phyloP scores from a whole-genome alignment of 2,888 invertebrate genomes.

The Melanostoma scalare region DNA sequence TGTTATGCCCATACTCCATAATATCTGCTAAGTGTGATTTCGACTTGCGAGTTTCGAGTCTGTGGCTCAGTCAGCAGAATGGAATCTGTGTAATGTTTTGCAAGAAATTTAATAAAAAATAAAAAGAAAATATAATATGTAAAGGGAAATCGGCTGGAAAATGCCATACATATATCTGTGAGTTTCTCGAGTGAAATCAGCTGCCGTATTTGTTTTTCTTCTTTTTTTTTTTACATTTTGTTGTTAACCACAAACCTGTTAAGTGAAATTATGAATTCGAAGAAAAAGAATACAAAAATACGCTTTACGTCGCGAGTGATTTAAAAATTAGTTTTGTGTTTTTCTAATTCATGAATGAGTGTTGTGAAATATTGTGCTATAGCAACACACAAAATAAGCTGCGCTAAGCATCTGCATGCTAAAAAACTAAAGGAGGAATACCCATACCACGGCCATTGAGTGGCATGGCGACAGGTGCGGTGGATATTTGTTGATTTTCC shows the following conservation, averaged over 20 bases:
- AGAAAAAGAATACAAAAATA: too few species aligned
- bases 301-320: too few species aligned
- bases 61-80: constrained; percentile 50
- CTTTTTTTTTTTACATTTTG: not conserved
- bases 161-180: constrained; percentile 33
- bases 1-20: not conserved
- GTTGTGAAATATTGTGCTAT: not conserved
- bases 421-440: not conserved
- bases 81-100: constrained; percentile 59
- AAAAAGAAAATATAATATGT: not conserved
- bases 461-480: constrained; percentile 43
- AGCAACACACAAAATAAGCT: not conserved
- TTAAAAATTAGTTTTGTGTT: not conserved
- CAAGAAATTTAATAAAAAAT: constrained; percentile 32
- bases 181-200: constrained; percentile 61
- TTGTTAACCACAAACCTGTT: constrained; percentile 36
- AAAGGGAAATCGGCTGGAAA: constrained; percentile 59
- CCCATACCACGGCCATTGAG: not conserved
- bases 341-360: not conserved
- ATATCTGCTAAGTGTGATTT: not conserved
- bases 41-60: not conserved
- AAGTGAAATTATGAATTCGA: constrained; percentile 39
- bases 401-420: not conserved
- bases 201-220: constrained; percentile 23
- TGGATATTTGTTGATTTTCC: constrained; percentile 7